These are phyloP conservation scores for Ophion obscuratus DNA, from an alignment of 2,888 invertebrate genomes.

Conservation along the genomic window DNA sequence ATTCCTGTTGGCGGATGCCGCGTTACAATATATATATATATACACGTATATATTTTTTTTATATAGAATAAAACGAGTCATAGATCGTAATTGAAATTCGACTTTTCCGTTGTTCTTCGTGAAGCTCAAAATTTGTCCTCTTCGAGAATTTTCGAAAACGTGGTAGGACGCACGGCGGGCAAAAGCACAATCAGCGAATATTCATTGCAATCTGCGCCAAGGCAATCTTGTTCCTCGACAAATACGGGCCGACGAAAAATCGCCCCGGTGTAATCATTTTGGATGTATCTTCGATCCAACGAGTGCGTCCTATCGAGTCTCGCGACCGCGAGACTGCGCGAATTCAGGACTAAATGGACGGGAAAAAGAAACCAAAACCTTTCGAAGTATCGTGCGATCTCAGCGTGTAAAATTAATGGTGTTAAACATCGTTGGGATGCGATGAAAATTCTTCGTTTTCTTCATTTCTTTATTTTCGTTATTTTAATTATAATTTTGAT, in stretches of 20 bases:
- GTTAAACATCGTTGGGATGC: too few relatives aligned
- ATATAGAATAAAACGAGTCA: constrained; percentile 28
- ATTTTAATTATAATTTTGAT: too few relatives aligned
- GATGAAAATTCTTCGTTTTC: too few relatives aligned
- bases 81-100: background rate
- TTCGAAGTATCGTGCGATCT: background rate
- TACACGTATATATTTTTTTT: constrained; percentile 34
- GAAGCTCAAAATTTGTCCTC: constrained; percentile 6
- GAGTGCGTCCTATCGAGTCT: background rate
- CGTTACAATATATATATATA: background rate
- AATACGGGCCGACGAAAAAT: background rate
- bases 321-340: background rate
- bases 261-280: background rate
- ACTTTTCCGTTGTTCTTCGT: constrained; percentile 1
- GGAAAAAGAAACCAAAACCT: background rate
- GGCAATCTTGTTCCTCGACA: constrained; percentile 9
- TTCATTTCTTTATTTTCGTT: too few relatives aligned
- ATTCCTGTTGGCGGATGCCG: constrained; percentile 38
- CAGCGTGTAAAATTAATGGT: background rate
- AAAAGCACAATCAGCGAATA: constrained; percentile 14
- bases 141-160: background rate
- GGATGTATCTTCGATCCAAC: background rate
- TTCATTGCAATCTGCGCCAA: background rate
- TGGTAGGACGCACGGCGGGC: constrained; percentile 9
- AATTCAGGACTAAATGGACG: background rate